These are phyloP conservation scores for Sminthurinus signatus DNA, from an alignment of 1,140 invertebrate species.

Conservation along the genomic window DNA sequence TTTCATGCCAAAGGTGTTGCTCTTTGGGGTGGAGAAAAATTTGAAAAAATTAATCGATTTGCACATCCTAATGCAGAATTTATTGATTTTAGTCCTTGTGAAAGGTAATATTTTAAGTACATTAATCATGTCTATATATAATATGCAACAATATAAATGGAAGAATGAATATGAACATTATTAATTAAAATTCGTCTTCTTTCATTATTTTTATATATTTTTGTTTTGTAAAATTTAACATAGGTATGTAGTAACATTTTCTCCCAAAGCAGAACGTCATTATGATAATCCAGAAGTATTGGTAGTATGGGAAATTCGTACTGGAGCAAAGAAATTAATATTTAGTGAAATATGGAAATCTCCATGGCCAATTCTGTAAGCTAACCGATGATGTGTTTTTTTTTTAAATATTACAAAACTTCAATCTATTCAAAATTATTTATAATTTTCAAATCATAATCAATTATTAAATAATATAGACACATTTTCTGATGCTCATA, in stretches of 20 bases:
- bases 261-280: conserved; percentile 59
- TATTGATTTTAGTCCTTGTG: conserved; percentile 96
- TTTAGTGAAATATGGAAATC: conserved; percentile 78
- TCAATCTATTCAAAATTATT: no score
- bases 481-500: no score
- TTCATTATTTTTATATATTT: neutral
- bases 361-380: conserved; percentile 87
- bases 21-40: conserved; percentile 92
- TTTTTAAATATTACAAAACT: no score
- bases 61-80: conserved; percentile 84
- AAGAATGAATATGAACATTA: no score
- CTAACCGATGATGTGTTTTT: no score
- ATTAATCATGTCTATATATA: conserved; percentile 4
- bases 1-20: conserved; percentile 93
- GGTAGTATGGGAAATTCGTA: conserved; percentile 88
- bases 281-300: conserved; percentile 55
- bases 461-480: no score
- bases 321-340: conserved; percentile 83
- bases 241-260: conserved; percentile 86
- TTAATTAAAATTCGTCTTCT: no score
- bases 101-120: conserved; percentile 57
- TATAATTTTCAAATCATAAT: no score
- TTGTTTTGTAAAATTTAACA: neutral
- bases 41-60: conserved; percentile 86
- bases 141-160: neutral